A percentile compares a stretch with the other conserved stretches of the same genome.
Evolutionary conservation across 2,797 vertebrate species (phyloP).

Genomic region (Enteromius viviparus): DNA sequence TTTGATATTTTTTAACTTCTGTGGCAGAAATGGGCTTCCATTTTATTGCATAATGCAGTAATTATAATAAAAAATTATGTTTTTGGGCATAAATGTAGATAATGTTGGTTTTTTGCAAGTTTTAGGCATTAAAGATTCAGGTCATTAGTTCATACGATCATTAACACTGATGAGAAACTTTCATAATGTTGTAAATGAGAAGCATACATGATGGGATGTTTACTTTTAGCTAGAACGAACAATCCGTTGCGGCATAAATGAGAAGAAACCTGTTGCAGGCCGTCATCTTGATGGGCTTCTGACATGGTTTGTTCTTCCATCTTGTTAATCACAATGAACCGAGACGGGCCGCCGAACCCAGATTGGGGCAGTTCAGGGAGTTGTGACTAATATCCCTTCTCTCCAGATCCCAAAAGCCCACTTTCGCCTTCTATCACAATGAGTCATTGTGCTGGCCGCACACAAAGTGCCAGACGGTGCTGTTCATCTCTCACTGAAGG

Average conservation of each 20-base stretch:
- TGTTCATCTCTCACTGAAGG: conserved; percentile 69
- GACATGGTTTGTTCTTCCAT: conserved; percentile 63
- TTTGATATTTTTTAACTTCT: not conserved
- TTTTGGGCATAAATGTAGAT: not conserved
- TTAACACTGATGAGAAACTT: conserved; percentile 2
- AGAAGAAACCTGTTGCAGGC: conserved; percentile 50
- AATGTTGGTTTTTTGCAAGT: not conserved
- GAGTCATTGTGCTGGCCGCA: conserved; percentile 78
- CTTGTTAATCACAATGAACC: conserved; percentile 61
- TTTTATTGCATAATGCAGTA: not conserved
- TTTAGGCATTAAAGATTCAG: not conserved
- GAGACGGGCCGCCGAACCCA: conserved; percentile 60
- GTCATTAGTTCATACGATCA: conserved; percentile 7
- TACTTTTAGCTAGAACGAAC: conserved; percentile 4
- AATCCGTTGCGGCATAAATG: not conserved
- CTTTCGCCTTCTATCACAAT: conserved; percentile 66
- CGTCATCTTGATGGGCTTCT: conserved; percentile 34
- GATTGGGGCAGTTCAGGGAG: conserved; percentile 65
- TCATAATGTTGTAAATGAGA: conserved; percentile 17
- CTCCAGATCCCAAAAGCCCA: conserved; percentile 69
- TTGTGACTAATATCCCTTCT: conserved; percentile 69
- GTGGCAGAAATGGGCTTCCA: not conserved
- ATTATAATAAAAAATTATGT: not conserved
- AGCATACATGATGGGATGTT: conserved; percentile 19
- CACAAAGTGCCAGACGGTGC: conserved; percentile 72